A percentile compares a stretch with the other conserved stretches of the same genome.
Evolutionary conservation across 2,113 vertebrate species (phyloP).

Genomic region (Typhlomys cinereus): DNA sequence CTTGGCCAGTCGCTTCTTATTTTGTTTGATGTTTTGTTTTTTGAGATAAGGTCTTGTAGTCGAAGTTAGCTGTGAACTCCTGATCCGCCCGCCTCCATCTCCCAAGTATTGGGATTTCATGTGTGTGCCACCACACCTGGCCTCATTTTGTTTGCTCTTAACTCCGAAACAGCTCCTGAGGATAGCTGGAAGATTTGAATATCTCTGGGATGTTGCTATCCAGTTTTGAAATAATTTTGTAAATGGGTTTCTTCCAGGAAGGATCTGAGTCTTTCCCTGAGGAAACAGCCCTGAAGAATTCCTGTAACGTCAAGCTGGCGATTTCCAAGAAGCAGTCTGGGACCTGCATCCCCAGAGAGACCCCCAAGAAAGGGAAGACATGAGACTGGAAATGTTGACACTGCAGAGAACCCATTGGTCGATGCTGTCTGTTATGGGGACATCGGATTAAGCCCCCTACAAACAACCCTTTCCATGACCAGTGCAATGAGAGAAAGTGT

Average conservation of each 20-base stretch:
- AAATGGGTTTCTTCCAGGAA: constrained; percentile 99
- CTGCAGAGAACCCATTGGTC: background rate
- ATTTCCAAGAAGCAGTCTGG: constrained; percentile 95
- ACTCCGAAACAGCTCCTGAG: constrained; percentile 81
- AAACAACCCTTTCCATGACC: too few relatives aligned
- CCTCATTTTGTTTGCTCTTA: constrained; percentile 55
- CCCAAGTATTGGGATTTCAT: background rate
- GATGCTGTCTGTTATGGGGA: background rate
- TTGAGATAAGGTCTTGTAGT: too few relatives aligned
- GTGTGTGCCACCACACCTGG: background rate
- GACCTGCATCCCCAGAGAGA: constrained; percentile 86
- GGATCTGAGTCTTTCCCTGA: constrained; percentile 93
- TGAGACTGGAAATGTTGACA: constrained; percentile 26
- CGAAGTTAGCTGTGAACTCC: background rate
- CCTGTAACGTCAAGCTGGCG: constrained; percentile 93
- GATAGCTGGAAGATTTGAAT: constrained; percentile 91
- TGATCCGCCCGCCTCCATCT: background rate
- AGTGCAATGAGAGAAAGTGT: background rate
- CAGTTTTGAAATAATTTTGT: constrained; percentile 99
- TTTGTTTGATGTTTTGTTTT: constrained; percentile 28
- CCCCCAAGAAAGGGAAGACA: constrained; percentile 38
- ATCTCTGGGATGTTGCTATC: constrained; percentile 95
- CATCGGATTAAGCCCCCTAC: background rate
- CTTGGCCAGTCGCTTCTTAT: background rate
- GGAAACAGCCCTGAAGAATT: constrained; percentile 94